A percentile compares a stretch with the other conserved stretches of the same genome.
Conservation (phyloP, 2,113 vertebrate genomes). For the Saguinus imperator region DNA sequence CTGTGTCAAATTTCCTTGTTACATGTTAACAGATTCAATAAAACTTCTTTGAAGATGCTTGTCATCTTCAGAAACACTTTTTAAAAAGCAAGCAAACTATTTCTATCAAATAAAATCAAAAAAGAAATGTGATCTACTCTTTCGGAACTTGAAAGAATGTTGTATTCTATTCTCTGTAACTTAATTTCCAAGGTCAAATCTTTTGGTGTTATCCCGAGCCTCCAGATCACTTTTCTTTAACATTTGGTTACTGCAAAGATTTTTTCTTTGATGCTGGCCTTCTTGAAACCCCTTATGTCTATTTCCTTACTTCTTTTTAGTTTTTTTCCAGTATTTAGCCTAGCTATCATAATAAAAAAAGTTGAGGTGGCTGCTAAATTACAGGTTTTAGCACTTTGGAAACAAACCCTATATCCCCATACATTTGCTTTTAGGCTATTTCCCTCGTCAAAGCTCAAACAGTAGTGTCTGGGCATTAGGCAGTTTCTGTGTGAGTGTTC, state of each 20-base stretch:
- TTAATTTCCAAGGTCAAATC: not conserved
- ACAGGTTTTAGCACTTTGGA: not conserved
- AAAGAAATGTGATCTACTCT: not conserved
- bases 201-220: not conserved
- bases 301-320: not conserved
- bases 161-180: not conserved
- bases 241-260: not conserved
- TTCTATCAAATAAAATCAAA: slow-evolving; percentile 41
- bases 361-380: slow-evolving; percentile 13
- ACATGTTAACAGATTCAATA: not conserved
- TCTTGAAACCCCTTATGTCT: not conserved
- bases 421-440: not conserved
- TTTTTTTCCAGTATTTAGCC: not conserved
- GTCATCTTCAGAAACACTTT: not conserved
- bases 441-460: not conserved
- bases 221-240: not conserved
- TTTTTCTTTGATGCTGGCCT: not conserved
- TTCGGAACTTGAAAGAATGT: not conserved
- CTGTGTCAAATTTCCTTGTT: not conserved
- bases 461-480: not conserved
- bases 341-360: not conserved
- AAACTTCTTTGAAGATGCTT: not conserved
- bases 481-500: not conserved
- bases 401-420: not conserved
- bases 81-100: not conserved